Conservation (phyloP, 2,888 invertebrate species). For the Sericinus montela region DNA sequence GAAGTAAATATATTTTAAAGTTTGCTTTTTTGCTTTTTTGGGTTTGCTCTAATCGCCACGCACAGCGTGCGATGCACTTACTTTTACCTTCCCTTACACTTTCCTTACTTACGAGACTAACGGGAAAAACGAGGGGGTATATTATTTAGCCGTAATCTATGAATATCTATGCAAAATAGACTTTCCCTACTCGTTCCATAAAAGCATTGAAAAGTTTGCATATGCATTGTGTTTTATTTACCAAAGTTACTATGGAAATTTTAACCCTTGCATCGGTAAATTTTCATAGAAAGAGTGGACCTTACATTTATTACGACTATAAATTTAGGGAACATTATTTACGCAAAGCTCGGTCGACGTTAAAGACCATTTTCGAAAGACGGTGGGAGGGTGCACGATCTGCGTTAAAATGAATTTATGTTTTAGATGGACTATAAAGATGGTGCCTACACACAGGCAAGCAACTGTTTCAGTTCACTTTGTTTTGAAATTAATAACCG, state of each 20-base stretch:
- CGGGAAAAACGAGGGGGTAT: too few species aligned
- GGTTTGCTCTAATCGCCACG: too few species aligned
- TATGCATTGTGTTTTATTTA: slow-evolving; percentile 1
- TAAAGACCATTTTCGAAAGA: slow-evolving; percentile 71
- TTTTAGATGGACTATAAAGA: slow-evolving; percentile 44
- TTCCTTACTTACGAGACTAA: too few species aligned
- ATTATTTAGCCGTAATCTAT: too few species aligned
- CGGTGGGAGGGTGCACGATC: slow-evolving; percentile 55
- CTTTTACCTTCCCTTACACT: too few species aligned
- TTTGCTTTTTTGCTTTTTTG: too few species aligned
- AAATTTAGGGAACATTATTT: slow-evolving; percentile 77
- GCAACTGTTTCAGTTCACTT: slow-evolving; percentile 13
- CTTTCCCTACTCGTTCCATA: too few species aligned
- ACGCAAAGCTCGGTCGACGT: slow-evolving; percentile 73
- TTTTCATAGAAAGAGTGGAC: slow-evolving; percentile 72
- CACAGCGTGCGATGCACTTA: too few species aligned
- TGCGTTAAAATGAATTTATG: slow-evolving; percentile 69
- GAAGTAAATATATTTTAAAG: too few species aligned
- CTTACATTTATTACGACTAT: slow-evolving; percentile 72
- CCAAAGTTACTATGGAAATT: slow-evolving; percentile 28
- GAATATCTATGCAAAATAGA: too few species aligned
- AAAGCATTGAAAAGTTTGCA: background rate
- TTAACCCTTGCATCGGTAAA: slow-evolving; percentile 55
- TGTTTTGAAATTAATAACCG: slow-evolving; percentile 16
- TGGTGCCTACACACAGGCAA: slow-evolving; percentile 22